Evolutionary conservation across 2,113 vertebrate genomes (phyloP).

Genomic region (Xiphophorus couchianus): DNA sequence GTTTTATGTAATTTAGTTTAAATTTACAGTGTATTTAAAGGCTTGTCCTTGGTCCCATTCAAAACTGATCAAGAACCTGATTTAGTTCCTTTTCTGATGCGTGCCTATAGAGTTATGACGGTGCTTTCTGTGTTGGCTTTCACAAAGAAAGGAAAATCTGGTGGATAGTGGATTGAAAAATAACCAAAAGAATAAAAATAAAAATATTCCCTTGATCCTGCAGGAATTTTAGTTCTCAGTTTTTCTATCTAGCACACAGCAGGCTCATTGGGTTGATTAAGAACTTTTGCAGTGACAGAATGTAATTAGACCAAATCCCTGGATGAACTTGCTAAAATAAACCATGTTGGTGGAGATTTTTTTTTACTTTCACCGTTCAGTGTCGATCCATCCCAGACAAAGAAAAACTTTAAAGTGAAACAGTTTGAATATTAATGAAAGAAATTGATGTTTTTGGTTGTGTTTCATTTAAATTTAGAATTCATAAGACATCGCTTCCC

Average conservation of each 20-base stretch:
- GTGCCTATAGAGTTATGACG: not conserved
- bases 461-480: not conserved
- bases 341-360: conserved; percentile 11
- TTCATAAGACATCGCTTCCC: too few relatives aligned
- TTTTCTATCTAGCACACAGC: conserved; percentile 27
- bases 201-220: conserved; percentile 1
- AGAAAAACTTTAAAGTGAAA: not conserved
- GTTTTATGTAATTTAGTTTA: not conserved
- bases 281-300: conserved; percentile 50
- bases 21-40: not conserved
- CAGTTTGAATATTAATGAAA: not conserved
- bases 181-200: not conserved
- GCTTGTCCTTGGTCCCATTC: too few relatives aligned
- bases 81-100: not conserved
- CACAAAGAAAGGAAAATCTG: not conserved
- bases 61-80: not conserved
- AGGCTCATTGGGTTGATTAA: conserved; percentile 60
- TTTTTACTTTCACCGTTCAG: conserved; percentile 12
- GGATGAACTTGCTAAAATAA: conserved; percentile 38
- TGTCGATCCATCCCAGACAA: not conserved
- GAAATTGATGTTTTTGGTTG: not conserved
- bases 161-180: conserved; percentile 9
- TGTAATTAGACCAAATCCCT: conserved; percentile 62
- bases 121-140: not conserved
- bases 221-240: conserved; percentile 35